Evolutionary conservation across 2,797 vertebrate species (phyloP).

Genomic region (Falco naumanni): DNA sequence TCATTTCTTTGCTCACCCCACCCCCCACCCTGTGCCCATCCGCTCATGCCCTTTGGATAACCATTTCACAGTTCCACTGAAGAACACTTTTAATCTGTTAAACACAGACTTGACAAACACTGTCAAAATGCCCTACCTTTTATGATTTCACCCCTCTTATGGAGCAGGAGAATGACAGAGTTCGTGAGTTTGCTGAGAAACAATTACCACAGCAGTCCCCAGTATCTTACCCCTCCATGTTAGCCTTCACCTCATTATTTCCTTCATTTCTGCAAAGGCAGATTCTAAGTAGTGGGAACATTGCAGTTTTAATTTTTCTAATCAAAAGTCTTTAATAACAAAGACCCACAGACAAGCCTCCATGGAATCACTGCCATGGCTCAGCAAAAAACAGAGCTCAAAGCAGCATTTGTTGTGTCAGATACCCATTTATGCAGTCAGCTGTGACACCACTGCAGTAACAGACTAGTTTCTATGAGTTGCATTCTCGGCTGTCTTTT

Average conservation of each 20-base stretch:
- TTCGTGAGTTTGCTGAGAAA: not conserved
- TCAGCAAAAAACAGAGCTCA: constrained; percentile 36
- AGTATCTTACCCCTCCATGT: not conserved
- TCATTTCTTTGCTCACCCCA: not conserved
- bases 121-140: not conserved
- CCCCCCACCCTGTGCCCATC: too few relatives aligned
- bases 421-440: not conserved
- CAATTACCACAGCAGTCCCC: not conserved
- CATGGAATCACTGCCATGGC: not conserved
- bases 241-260: not conserved
- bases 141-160: not conserved
- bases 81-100: not conserved
- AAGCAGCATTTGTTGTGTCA: constrained; percentile 23
- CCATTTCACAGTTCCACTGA: not conserved
- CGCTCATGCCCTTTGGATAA: not conserved
- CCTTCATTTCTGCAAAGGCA: not conserved
- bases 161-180: not conserved
- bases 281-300: not conserved
- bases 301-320: not conserved
- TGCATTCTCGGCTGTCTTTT: constrained; percentile 7
- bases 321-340: constrained; percentile 5
- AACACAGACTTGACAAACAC: not conserved
- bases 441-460: constrained; percentile 16
- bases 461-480: not conserved
- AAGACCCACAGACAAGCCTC: not conserved